Base-by-base conservation (phyloP, 2,113 vertebrate species). In the Otis tarda region DNA sequence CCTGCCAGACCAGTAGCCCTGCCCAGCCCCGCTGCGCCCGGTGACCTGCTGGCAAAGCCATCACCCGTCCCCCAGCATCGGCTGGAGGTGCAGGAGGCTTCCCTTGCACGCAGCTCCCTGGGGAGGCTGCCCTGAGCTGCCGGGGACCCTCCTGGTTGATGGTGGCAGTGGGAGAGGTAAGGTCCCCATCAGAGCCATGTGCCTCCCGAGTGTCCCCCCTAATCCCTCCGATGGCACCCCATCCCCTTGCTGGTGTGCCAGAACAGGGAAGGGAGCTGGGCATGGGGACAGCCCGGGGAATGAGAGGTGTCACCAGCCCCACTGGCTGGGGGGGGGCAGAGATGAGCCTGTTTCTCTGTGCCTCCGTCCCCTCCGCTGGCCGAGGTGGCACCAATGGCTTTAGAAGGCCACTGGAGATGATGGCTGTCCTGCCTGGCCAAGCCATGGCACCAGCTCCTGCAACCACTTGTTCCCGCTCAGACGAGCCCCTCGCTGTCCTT, bases 31-130 rank as follows among this genome's bases (percentile, higher is more conserved):
- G 0, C 35, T 12, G 43, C 2, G 2, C 57, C 55, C 2, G 3
- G 10, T 20, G 88, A 75, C 69, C 41, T 0, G 0, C 19, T 90
- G 78, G 45, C 75, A 83, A 81, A 81, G 78, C 73, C 60, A 24
- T 39, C 4, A 0, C 27, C 24, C 1, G 10, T 47, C 21, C n/a
- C 37, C 9, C 24, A 4, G 30, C 0, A 0, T 12, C 3, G 4
- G 18, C 2, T 3, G 10, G 69, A 39, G 27, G 21, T 17, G 12
- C 45, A 49, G 65, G 47, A 28, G 19, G 30, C 27, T 57, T 61
- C 11, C 7, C 14, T 35, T 1, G 0, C 0, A 2, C 0, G 0
- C 63, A 39, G 47, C 39, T 50, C 39, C 88, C 65, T 0, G 0
- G 3, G 25, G 53, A 37, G 28, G 13, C 30, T 47, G 61, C 67